These are phyloP conservation scores for Andrena minutula DNA, from an alignment of 2,888 invertebrate species.

Conservation along the genomic window DNA sequence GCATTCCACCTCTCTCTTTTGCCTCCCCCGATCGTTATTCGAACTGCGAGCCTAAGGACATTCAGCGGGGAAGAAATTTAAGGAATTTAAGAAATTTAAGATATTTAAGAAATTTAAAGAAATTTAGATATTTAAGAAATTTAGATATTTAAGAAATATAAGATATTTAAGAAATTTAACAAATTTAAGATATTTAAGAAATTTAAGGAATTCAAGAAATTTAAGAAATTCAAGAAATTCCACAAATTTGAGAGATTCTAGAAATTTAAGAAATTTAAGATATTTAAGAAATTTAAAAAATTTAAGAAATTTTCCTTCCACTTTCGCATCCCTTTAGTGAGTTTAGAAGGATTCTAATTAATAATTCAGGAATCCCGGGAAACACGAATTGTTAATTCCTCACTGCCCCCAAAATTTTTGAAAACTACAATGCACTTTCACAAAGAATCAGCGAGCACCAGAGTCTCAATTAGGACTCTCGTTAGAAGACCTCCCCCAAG, in stretches of 20 bases:
- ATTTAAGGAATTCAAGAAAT: too few relatives aligned
- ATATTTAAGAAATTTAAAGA: too few relatives aligned
- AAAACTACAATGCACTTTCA: background rate
- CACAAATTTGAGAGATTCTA: too few relatives aligned
- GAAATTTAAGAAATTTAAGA: too few relatives aligned
- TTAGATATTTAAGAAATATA: background rate
- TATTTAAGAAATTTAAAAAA: too few relatives aligned
- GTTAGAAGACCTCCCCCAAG: conserved; percentile 4
- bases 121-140: background rate
- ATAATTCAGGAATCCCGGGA: too few relatives aligned
- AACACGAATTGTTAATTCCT: too few relatives aligned
- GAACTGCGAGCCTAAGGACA: conserved; percentile 11
- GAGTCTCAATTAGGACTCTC: background rate
- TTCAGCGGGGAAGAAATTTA: background rate
- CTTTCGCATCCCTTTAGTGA: too few relatives aligned
- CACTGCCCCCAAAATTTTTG: background rate
- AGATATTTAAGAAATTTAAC: background rate
- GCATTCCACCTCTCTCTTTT: conserved; percentile 22
- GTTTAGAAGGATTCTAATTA: too few relatives aligned
- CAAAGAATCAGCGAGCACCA: background rate
- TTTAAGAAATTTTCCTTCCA: background rate
- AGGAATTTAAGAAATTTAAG: too few relatives aligned
- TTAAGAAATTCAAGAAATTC: too few relatives aligned
- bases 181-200: background rate
- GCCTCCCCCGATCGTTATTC: conserved; percentile 10